Base-by-base conservation (phyloP, 1,140 invertebrate species). In the Lordiphosa stackelbergi region DNA sequence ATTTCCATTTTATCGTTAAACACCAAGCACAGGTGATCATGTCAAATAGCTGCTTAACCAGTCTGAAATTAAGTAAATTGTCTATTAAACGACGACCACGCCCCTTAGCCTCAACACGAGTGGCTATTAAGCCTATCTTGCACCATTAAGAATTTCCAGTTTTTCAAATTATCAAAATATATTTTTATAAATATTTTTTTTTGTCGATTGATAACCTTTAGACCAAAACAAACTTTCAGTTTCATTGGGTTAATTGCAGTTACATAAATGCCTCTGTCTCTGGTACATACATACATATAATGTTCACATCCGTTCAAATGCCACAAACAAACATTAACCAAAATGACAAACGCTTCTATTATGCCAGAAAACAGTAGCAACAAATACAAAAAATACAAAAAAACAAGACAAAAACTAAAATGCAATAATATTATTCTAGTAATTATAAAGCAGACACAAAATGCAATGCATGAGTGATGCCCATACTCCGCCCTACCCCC, bases 401-500 rank as follows among this genome's bases (percentile, higher is more conserved):
- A 58, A 61, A 53, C 57, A 35, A 49, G 31, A 41, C 41, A 56
- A 5, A 48, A 61, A 53, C 65, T 19, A 38, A 58, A 57, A 60
- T 66, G 68, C 63, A 69, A 78, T 81, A 79, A 74, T 74, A 63
- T 66, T 78, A 70, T 78, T 81, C 61, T 78, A 81, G 75, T 73
- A 78, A 78, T 78, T 78, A 78, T 81, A 73, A 81, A 73, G 75
- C 56, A 81, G 74, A 79, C 73, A 66, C 47, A 63, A 66, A 69
- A 63, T 74, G 70, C 66, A 49, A 74, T 79, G 74, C 74, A 63
- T 78, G 70, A 81, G 57, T 78, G 75, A 46, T 63, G 65, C 49
- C 57, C 55, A 31, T 51, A 59, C 51, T 12, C 24, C 31, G 13
- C 6, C 4, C 19, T 34, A 4, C 12, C 24, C 24, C 6, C 28